These are phyloP conservation scores for Tupiocoris notatus DNA, from an alignment of 2,888 invertebrate species.

Conservation along the genomic window DNA sequence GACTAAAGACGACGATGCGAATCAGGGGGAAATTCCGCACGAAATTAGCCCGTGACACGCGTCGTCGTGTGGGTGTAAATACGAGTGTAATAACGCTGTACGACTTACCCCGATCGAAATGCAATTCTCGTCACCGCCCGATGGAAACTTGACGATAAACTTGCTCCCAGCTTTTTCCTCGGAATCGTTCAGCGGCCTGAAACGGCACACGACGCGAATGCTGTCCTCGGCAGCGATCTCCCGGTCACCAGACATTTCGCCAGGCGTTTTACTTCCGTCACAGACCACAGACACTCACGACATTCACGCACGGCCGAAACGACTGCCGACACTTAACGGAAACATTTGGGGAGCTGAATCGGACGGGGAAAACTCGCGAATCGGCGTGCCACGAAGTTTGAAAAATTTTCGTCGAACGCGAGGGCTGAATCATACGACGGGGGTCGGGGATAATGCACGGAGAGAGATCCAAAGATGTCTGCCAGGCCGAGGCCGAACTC, in stretches of 20 bases:
- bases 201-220: slow-evolving; percentile 97
- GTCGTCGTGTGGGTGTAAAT: not conserved
- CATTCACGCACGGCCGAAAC: slow-evolving; percentile 31
- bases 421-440: slow-evolving; percentile 1
- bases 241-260: slow-evolving; percentile 60
- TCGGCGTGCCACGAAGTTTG: not conserved
- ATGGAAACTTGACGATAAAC: slow-evolving; percentile 96
- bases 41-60: slow-evolving; percentile 32
- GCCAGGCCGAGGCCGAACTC: slow-evolving; percentile 19
- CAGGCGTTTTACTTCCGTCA: not conserved
- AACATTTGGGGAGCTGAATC: slow-evolving; percentile 7
- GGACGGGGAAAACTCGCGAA: not conserved
- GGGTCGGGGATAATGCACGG: slow-evolving; percentile 27
- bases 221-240: slow-evolving; percentile 93
- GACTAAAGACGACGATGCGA: too few species aligned
- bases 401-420: not conserved
- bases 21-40: slow-evolving; percentile 28
- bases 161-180: slow-evolving; percentile 98
- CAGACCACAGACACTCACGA: slow-evolving; percentile 1
- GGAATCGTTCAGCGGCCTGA: slow-evolving; percentile 96
- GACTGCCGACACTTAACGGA: slow-evolving; percentile 1
- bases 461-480: slow-evolving; percentile 26
- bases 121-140: slow-evolving; percentile 89
- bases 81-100: too few species aligned
- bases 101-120: slow-evolving; percentile 94